Percentiles rank a stretch among this genome's conserved stretches.
These are phyloP conservation scores for Hymenopus coronatus DNA, from an alignment of 2,888 invertebrate species.

Conservation along the genomic window DNA sequence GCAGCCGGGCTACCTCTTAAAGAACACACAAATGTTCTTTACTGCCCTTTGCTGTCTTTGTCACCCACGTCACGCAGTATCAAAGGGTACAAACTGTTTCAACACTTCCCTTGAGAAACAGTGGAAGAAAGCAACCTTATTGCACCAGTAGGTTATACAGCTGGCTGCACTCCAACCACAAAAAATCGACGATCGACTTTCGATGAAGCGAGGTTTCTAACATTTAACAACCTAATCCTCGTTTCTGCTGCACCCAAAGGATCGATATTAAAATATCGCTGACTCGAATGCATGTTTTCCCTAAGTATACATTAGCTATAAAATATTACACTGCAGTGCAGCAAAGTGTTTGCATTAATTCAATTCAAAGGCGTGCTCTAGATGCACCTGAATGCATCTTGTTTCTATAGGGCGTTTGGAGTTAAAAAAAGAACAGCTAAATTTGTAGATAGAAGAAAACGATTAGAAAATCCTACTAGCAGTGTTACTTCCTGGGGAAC, in stretches of 20 bases:
- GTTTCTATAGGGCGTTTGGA: too few relatives aligned
- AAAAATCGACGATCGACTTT: neutral
- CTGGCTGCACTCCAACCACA: neutral
- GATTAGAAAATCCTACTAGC: too few relatives aligned
- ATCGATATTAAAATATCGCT: neutral
- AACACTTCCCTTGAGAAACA: neutral
- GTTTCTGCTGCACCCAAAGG: too few relatives aligned
- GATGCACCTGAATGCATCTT: too few relatives aligned
- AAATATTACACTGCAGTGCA: neutral
- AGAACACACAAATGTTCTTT: too few relatives aligned
- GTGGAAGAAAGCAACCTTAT: neutral
- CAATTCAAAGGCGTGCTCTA: too few relatives aligned
- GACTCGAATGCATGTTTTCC: neutral
- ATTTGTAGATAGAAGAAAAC: too few relatives aligned
- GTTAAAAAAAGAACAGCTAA: too few relatives aligned
- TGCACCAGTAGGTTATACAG: neutral
- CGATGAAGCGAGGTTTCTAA: neutral
- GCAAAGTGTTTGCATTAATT: neutral
- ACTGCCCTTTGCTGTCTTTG: neutral
- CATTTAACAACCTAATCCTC: neutral
- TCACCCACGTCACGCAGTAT: neutral
- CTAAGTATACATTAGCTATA: neutral
- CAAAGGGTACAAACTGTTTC: neutral
- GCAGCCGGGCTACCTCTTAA: too few relatives aligned
- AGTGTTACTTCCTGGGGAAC: too few relatives aligned